Evolutionary conservation across 2,797 vertebrate species (phyloP), one percentile per base, ranked within the genome.

Genomic region (Chaunax sp.): DNA sequence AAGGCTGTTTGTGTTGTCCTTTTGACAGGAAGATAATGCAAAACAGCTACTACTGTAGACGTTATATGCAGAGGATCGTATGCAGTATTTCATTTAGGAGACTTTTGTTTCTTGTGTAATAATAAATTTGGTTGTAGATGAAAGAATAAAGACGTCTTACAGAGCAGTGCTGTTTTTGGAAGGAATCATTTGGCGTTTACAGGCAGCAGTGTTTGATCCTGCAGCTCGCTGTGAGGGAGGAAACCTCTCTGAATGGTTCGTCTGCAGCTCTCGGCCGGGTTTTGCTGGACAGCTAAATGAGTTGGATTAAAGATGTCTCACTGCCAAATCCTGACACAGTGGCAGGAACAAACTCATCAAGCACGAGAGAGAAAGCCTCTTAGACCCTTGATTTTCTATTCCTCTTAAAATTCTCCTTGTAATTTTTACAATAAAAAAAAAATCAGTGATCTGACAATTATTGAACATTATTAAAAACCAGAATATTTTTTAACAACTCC

Each of bases 271-370:
- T 82, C 60, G 40, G 33, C 56, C 16, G 4, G 6, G 49, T 69
- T 69, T 28, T 6, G 8, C 40, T 25, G 30, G 51, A 30, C 19
- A 69, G 61, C 72, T 74, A 78, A 37, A 76, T 72, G 49, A 84
- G 71, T 69, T 68, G 54, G 76, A 86, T 69, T 87, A 72, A 77
- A 77, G 77, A 55, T 40, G 65, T n/a, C 55, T 69, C 22, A 3
- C 15, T 52, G 50, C 53, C 71, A 75, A 72, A 77, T 75, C 70
- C 69, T 76, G 2, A 59, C 76, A 59, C 85, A 56, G 75, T 69
- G 38, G 30, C 81, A 54, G 65, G 73, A 82, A 87, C 81, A 78
- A 84, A 87, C 76, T 81, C 77, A 78, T 70, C 79, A 77, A 68
- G 77, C 82, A 67, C 66, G 73, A 77, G 64, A 80, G 62, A 63